Evolutionary conservation across 1,140 invertebrate genomes (phyloP), one percentile per base, ranked within the genome.

Genomic region (Hesperophylax magnus): DNA sequence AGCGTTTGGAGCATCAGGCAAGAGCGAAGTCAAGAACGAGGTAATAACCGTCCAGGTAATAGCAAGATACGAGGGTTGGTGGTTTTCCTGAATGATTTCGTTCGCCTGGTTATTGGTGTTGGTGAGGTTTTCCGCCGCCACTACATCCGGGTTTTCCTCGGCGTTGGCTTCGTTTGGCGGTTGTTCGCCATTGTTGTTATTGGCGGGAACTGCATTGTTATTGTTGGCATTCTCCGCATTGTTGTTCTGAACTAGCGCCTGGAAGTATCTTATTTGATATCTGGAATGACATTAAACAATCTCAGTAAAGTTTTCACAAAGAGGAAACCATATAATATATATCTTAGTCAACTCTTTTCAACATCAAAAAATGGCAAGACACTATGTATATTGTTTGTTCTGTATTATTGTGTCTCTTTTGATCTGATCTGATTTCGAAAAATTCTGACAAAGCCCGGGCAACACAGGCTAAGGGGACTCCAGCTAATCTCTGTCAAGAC

Each of bases 21-120:
- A 93, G 22, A 96, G 89, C 0, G 94, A 95, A 2, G 94, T 91
- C 84, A 96, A 95, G 87, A 96, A 95, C 24, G 93, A 93, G 8
- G 93, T 92, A 79, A 96, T 92, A 84, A 95, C 93, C 85, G 94
- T 94, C 93, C 93, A 94, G 5, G 93, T 92, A 7, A 94, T 90
- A n/a, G 92, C 92, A 8, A 94, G 87, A 56, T 92, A 86, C 1
- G 93, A 93, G 39, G 93, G 93, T 18, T 86, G 92, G 85, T 86
- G 92, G 85, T 86, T 91, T 86, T 69, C 87, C 87, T 81, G 90
- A 88, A 81, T 84, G 18, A 39, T 31, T 15, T 65, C 72, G 24
- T 78, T 82, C 9, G 82, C 80, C 20, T 85, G 80, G 85, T 87
- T 79, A 71, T 77, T 61, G 14, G 84, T 82, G 54, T 84, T 83